Conservation (phyloP, 2,888 invertebrate genomes). For the Cheilosia vulpina region DNA sequence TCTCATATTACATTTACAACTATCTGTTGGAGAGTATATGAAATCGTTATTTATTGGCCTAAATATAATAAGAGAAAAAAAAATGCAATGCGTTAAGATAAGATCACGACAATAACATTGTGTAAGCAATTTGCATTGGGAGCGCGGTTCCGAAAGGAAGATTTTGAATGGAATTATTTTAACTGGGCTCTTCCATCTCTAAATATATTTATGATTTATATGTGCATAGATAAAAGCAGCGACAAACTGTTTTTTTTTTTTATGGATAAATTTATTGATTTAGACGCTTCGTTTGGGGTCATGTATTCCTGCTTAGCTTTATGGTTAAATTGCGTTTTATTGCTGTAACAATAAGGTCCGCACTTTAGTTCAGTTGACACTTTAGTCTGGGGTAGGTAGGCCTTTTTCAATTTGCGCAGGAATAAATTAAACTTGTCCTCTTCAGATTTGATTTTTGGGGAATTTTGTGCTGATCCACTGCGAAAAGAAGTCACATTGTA, state of each 20-base stretch:
- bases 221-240: neutral
- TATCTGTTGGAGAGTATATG: constrained; percentile 14
- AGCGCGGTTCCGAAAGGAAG: neutral
- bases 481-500: too few species aligned
- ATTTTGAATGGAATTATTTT: neutral
- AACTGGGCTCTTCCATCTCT: constrained; percentile 8
- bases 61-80: constrained; percentile 44
- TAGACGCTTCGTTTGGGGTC: too few species aligned
- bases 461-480: too few species aligned
- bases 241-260: neutral
- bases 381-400: too few species aligned
- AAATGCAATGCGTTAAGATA: constrained; percentile 32
- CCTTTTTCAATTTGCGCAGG: too few species aligned
- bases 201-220: constrained; percentile 6
- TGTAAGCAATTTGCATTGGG: neutral
- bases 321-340: too few species aligned
- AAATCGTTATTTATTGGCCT: constrained; percentile 20
- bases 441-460: too few species aligned
- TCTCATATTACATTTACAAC: neutral
- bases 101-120: constrained; percentile 21
- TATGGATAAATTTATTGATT: too few species aligned
- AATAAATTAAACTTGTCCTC: too few species aligned
- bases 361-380: too few species aligned
- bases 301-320: too few species aligned
- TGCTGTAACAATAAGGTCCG: too few species aligned